phyloP scores from a whole-genome alignment of 2,113 vertebrate genomes.

The Tetrao urogallus region DNA sequence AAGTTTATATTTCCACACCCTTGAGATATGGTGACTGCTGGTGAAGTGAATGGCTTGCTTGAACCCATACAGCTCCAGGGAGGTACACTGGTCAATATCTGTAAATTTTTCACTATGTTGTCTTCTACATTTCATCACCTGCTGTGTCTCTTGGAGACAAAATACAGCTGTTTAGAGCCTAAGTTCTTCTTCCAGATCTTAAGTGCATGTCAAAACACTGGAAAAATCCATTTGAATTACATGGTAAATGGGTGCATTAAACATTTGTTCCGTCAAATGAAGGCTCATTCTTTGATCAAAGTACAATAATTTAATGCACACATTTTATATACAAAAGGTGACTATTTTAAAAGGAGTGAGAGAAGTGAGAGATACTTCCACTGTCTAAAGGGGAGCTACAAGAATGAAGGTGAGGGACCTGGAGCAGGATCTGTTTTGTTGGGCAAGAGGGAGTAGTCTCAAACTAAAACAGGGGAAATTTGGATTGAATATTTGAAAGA shows the following conservation, averaged over 20 bases:
- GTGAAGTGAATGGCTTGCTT: not conserved
- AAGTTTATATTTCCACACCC: not conserved
- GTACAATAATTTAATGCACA: not conserved
- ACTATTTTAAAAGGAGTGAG: not conserved
- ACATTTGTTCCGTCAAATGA: not conserved
- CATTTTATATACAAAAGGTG: too few species aligned
- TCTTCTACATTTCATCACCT: not conserved
- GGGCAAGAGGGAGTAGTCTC: too few species aligned
- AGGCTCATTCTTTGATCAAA: not conserved
- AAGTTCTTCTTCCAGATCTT: not conserved
- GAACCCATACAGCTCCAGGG: not conserved
- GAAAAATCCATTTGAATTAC: not conserved
- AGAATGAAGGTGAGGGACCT: too few species aligned
- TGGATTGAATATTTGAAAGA: too few species aligned
- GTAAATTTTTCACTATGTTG: fast-evolving
- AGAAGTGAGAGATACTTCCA: not conserved
- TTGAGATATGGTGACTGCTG: not conserved
- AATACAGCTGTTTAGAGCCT: not conserved
- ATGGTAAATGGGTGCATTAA: fast-evolving
- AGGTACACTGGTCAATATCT: not conserved
- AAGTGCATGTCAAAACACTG: not conserved
- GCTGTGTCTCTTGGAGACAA: not conserved
- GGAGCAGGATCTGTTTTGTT: too few species aligned
- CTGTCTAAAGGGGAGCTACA: too few species aligned
- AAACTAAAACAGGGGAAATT: too few species aligned